Percentiles rank a stretch among this genome's conserved stretches.
These are phyloP conservation scores for Morinoia aosen DNA, from an alignment of 2,888 invertebrate species.

Conservation along the genomic window DNA sequence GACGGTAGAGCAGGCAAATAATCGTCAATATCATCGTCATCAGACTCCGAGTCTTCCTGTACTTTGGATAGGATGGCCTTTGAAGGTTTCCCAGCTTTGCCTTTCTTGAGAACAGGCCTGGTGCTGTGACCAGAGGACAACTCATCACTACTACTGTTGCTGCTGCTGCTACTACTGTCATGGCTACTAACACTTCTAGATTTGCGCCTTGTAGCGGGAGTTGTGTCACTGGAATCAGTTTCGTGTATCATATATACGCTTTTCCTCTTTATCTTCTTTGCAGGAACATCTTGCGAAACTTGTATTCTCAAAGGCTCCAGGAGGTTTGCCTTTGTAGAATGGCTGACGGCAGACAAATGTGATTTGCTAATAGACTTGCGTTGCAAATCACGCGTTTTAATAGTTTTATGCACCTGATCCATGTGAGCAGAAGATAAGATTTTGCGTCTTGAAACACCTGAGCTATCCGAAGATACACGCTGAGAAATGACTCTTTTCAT, in stretches of 20 bases:
- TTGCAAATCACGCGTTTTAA: neutral
- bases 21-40: constrained; percentile 26
- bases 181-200: neutral
- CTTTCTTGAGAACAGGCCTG: neutral
- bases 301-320: constrained; percentile 28
- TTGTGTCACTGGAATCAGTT: neutral
- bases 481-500: neutral
- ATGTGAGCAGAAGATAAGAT: neutral
- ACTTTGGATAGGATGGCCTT: neutral
- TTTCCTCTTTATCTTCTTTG: neutral
- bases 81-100: neutral
- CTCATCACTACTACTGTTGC: neutral
- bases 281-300: constrained; percentile 39
- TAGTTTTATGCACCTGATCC: neutral
- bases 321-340: neutral
- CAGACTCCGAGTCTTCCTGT: neutral
- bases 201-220: neutral
- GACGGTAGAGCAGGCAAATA: constrained; percentile 34
- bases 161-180: neutral
- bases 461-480: neutral
- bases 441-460: neutral
- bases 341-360: neutral
- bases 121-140: neutral
- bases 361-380: neutral
- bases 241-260: neutral